phyloP scores from a whole-genome alignment of 2,113 vertebrate genomes.

The Mesitornis unicolor region DNA sequence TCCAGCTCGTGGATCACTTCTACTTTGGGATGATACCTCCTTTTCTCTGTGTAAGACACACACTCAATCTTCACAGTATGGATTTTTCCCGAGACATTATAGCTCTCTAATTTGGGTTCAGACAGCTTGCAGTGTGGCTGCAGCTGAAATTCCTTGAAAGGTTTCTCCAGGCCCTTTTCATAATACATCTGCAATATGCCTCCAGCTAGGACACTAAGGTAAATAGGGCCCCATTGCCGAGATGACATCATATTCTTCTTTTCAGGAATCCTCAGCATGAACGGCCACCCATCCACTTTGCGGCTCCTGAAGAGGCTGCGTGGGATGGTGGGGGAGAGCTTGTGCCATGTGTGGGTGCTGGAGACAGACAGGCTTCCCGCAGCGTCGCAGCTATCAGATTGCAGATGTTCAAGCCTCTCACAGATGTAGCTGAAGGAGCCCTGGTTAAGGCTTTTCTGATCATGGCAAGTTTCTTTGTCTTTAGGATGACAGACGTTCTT shows the following conservation, averaged over 20 bases:
- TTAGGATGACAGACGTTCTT: background rate
- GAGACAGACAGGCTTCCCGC: conserved; percentile 19
- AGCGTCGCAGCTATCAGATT: conserved; percentile 39
- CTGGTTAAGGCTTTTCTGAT: conserved; percentile 85
- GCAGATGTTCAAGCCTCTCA: conserved; percentile 85
- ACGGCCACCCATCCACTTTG: conserved; percentile 86
- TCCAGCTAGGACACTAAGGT: conserved; percentile 84
- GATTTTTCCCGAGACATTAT: conserved; percentile 87
- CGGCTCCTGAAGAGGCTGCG: conserved; percentile 81
- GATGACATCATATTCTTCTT: conserved; percentile 99
- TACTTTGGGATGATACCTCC: conserved; percentile 87
- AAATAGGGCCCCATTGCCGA: conserved; percentile 95
- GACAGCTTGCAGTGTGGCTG: conserved; percentile 86
- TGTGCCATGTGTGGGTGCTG: background rate
- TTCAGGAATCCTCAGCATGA: conserved; percentile 96
- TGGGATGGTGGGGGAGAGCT: conserved; percentile 70
- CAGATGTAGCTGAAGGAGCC: conserved; percentile 87
- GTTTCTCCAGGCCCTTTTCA: conserved; percentile 92
- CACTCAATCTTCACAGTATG: conserved; percentile 91
- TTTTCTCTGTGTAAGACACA: conserved; percentile 87
- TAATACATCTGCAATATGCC: conserved; percentile 95
- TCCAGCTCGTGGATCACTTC: conserved; percentile 87
- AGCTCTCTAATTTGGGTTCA: conserved; percentile 88
- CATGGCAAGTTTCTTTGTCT: conserved; percentile 71
- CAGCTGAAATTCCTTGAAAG: conserved; percentile 92